Evolutionary conservation across 2,113 vertebrate genomes (phyloP), one percentile per base, ranked within the genome.

Genomic region (Turnix velox): DNA sequence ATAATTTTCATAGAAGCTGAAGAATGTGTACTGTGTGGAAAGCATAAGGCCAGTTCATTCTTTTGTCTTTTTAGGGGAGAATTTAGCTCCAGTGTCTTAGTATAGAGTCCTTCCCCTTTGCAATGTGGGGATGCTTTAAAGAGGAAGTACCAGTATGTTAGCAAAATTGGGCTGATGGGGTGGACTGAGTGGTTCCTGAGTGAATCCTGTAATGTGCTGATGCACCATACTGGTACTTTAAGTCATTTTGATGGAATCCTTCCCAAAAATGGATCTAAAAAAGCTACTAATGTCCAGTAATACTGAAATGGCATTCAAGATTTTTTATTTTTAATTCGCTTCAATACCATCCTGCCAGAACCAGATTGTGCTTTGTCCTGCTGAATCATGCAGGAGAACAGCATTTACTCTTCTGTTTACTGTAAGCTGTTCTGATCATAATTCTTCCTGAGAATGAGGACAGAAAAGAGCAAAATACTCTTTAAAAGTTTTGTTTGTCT

Each of bases 31-130:
- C 30, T 4, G 18, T 27, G 28, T 24, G 2, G 10, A 73, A 72
- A 79, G 11, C 9, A 62, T 27, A 58, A 84, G 58, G 6, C 8
- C 89, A 6, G 28, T 81, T 14, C 14, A 13, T 74, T 42, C 3
- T 31, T 80, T 8, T 9, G 9, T 1, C n/a, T 71, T 13, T 10
- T 7, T 4, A 1, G 15, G 23, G 4, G 2, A 5, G 2, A 52
- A 13, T 74, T 93, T 82, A 86, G 10, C 7, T 8, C 10, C 13
- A 30, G 1, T n/a, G 7, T 39, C 30, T 45, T 58, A 5, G 20
- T 66, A 15, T 13, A 28, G 24, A 18, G 4, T 30, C 18, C 9
- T 84, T 80, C 7, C 4, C 33, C 66, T 91, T 77, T 51, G 18
- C 7, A 14, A 12, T 22, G 7, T 10, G 3, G 24, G 14, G 7